These are phyloP conservation scores for Notolabrus celidotus DNA, from an alignment of 2,797 vertebrate genomes.

Conservation along the genomic window DNA sequence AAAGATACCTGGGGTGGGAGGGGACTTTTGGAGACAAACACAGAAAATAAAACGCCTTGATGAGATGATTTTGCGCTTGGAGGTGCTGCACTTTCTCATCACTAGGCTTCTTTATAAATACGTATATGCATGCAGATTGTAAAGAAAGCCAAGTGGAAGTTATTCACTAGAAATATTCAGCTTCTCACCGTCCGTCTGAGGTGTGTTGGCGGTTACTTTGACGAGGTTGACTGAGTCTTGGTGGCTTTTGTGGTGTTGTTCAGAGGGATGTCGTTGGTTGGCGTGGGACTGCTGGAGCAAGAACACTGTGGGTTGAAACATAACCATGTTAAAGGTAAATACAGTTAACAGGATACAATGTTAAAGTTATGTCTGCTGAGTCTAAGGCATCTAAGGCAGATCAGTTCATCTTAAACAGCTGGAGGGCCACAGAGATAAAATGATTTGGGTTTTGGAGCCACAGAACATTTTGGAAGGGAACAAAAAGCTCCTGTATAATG, in stretches of 20 bases:
- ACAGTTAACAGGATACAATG: background rate
- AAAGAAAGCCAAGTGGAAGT: constrained; percentile 1
- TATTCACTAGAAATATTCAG: background rate
- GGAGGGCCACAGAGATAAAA: no score
- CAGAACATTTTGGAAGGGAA: no score
- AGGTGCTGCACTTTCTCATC: background rate
- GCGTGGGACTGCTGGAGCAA: constrained; percentile 58
- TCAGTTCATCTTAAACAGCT: no score
- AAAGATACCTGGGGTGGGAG: constrained; percentile 47
- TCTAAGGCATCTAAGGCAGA: no score
- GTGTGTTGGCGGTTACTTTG: constrained; percentile 58
- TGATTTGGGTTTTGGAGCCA: no score
- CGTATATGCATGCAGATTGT: background rate
- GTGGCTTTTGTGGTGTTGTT: constrained; percentile 59
- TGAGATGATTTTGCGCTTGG: constrained; percentile 4
- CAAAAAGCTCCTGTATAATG: no score
- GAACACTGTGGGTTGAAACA: constrained; percentile 44
- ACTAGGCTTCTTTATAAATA: no score
- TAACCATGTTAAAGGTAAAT: background rate
- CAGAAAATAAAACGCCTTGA: constrained; percentile 6
- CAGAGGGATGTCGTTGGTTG: constrained; percentile 1
- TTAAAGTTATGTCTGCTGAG: background rate
- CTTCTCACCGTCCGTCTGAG: constrained; percentile 61
- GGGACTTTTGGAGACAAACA: constrained; percentile 66
- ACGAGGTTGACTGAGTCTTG: constrained; percentile 61